Evolutionary conservation across 2,888 invertebrate genomes (phyloP), one percentile per base, ranked within the genome.

Genomic region (Stictocephala bisonia): DNA sequence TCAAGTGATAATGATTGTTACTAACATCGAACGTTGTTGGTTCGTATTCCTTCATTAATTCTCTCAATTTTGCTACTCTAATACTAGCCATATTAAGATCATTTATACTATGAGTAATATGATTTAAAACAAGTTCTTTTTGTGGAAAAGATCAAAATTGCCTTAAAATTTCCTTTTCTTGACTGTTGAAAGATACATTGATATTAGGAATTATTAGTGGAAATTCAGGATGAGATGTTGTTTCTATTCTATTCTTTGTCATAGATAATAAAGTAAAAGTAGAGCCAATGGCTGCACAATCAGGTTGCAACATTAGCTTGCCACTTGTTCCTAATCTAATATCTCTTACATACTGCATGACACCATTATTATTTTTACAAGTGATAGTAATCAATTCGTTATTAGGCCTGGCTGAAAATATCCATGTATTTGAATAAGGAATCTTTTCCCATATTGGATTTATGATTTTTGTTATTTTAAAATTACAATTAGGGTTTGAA

Each of bases 51-150:
- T 48, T 48, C 48, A 48, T 48, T 48, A 48, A n/a, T 18, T 48
- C 48, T 18, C 15, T 4, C 4, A 48, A 13, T 18, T 48, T 48
- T 22, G 15, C 7, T 18, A 48, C 22, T 13, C 48, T 48, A 48
- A 48, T 48, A 48, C 48, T 18, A n/a, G 48, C 48, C 4, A 48
- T 48, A 18, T 48, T 48, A 9, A 48, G 11, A 48, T 48, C 48
- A 18, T 48, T 48, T 11, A 48, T 2, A 2, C 22, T n/a, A 18
- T 48, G 48, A 1, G 48, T 48, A 2, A 48, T 22, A 48, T 48
- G 48, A n/a, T 48, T n/a, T 11, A 48, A 48, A 48, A 48, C 20
- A n/a, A 48, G 20, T 18, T 48, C 48, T 48, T 48, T 48, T 18
- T 48, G 18, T 2, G 48, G 15, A 48, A 48, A 48, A 11, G 15